Percentiles rank a stretch among this genome's conserved stretches.
phyloP scores from a whole-genome alignment of 1,140 invertebrate species.

The Cephus cinctus region DNA sequence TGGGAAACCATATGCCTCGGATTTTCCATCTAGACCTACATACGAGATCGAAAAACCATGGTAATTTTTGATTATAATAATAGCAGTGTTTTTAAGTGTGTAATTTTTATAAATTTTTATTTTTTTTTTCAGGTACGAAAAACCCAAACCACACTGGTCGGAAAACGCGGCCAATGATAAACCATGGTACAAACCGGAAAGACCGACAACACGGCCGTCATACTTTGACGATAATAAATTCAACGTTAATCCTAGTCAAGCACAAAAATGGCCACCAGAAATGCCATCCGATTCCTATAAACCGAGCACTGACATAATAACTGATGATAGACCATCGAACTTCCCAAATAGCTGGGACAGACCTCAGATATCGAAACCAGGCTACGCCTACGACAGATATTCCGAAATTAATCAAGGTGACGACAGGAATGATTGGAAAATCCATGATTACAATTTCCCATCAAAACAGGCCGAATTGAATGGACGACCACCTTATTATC shows the following conservation, averaged over 20 bases:
- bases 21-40: conserved; percentile 28
- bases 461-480: conserved; percentile 22
- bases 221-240: conserved; percentile 29
- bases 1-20: conserved; percentile 44
- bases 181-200: conserved; percentile 36
- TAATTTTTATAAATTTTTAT: conserved; percentile 4
- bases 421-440: conserved; percentile 30
- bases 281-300: conserved; percentile 27
- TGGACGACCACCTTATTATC: conserved; percentile 8
- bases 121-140: conserved; percentile 39
- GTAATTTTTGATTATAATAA: conserved; percentile 19
- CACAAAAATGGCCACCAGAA: conserved; percentile 52
- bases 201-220: conserved; percentile 19
- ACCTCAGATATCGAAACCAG: conserved; percentile 29
- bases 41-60: conserved; percentile 45
- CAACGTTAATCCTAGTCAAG: conserved; percentile 34
- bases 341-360: conserved; percentile 59
- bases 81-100: conserved; percentile 1
- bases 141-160: conserved; percentile 40
- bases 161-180: conserved; percentile 36
- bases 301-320: conserved; percentile 59
- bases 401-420: conserved; percentile 26
- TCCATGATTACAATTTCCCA: conserved; percentile 31
- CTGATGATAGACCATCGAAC: conserved; percentile 65
- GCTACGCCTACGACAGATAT: conserved; percentile 36